A percentile compares a stretch with the other conserved stretches of the same genome.
Conservation (phyloP, 2,797 vertebrate species). For the Chrysocyon brachyurus region DNA sequence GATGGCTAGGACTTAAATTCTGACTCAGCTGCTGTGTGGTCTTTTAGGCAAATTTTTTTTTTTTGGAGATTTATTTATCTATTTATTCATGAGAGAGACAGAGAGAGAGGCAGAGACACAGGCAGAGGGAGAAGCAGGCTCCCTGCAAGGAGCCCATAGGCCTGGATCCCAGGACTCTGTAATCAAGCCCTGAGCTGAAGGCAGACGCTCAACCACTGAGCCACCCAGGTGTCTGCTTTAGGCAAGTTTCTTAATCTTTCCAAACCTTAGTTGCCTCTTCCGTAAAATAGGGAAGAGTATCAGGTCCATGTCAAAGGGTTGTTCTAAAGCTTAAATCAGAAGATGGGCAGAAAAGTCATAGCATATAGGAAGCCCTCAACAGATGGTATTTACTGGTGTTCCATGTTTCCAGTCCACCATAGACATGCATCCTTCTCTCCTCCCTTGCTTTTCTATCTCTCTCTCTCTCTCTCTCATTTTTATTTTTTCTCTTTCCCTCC, state of each 20-base stretch:
- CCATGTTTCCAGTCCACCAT: neutral
- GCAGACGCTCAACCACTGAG: too few species aligned
- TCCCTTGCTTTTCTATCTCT: neutral
- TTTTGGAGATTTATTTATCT: too few species aligned
- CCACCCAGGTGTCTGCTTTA: neutral
- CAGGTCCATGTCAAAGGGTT: neutral
- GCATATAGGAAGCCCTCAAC: neutral
- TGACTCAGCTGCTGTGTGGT: neutral
- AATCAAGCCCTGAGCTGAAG: too few species aligned
- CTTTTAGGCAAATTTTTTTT: neutral
- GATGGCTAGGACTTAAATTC: neutral
- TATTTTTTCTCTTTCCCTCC: neutral
- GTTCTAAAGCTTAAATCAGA: neutral
- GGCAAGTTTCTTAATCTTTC: neutral
- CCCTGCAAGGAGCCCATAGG: too few species aligned
- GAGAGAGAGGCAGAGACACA: too few species aligned
- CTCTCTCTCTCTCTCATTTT: neutral
- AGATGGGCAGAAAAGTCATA: neutral
- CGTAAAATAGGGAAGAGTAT: neutral
- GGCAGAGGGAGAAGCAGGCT: too few species aligned
- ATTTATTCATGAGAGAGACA: too few species aligned
- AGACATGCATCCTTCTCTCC: neutral
- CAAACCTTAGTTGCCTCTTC: neutral
- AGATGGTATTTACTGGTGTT: neutral
- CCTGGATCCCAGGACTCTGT: too few species aligned